Base-by-base conservation (phyloP, 2,888 invertebrate genomes). In the Lumbricus terrestris region DNA sequence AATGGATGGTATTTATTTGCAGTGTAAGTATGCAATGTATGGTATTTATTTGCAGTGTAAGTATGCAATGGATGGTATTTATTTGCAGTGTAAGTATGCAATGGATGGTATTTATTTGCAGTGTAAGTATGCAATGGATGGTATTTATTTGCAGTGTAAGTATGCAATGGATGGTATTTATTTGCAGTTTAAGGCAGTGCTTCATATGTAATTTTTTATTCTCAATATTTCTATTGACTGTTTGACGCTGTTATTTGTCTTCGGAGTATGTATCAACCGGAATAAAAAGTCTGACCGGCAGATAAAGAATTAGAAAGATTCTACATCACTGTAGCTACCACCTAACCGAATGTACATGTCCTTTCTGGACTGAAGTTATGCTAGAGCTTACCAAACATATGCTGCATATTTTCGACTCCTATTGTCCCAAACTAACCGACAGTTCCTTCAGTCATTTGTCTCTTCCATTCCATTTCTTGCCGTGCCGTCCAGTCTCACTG, bases 11-110 rank as follows among this genome's bases (percentile, higher is more conserved):
- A 20, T 47, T 47, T 18, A 47, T 47, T 47, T 47, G 47, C n/a
- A 98, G 92, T 94, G 94, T 94, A 92, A 92, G 93, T 92, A 35
- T 42, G 11, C 16, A 47, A 20, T 47, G 18, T 47, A 40, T n/a
- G n/a, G n/a, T n/a, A n/a, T n/a, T 88, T 98, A 98, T 95, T 96
- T 98, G 93, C 97, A 98, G 92, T 94, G 94, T 94, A 92, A 92
- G 93, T 92, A n/a, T n/a, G 47, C 47, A 16, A 1, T 47, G 23
- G 2, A 47, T 47, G 23, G 47, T 47, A 23, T 47, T 88, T 98
- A 98, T 95, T 96, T 98, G 93, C 97, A 98, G 92, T 94, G 94
- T 94, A 92, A 92, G 93, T 92, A 34, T 83, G n/a, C n/a, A n/a
- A n/a, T n/a, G n/a, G n/a, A n/a, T n/a, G n/a, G n/a, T n/a, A n/a